A percentile compares a stretch with the other conserved stretches of the same genome.
phyloP scores from a whole-genome alignment of 2,113 vertebrate genomes.

The Perca flavescens region DNA sequence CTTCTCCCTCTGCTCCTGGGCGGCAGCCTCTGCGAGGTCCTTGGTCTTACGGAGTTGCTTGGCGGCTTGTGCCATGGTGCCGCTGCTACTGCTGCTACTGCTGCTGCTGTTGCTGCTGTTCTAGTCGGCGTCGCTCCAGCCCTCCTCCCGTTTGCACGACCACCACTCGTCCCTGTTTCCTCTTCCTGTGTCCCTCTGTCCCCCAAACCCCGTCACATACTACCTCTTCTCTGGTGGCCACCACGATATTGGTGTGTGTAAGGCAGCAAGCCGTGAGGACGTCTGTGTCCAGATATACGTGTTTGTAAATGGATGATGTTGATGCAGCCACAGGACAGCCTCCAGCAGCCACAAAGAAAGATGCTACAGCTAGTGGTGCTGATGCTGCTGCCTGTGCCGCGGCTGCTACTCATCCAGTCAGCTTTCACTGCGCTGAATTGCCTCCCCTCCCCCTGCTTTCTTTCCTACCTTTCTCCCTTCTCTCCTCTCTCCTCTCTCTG shows the following conservation, averaged over 20 bases:
- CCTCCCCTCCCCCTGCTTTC: constrained; percentile 72
- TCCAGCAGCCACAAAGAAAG: constrained; percentile 71
- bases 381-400: constrained; percentile 76
- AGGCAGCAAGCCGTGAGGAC: constrained; percentile 48
- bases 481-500: constrained; percentile 64
- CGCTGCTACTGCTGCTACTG: constrained; percentile 77
- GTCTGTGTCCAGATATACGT: constrained; percentile 43
- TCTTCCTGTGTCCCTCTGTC: constrained; percentile 63
- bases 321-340: constrained; percentile 71
- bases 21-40: constrained; percentile 95
- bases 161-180: constrained; percentile 68
- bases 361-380: constrained; percentile 80
- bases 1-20: constrained; percentile 95
- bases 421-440: constrained; percentile 73
- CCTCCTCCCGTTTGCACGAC: constrained; percentile 52
- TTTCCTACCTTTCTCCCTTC: constrained; percentile 57
- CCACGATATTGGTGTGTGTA: constrained; percentile 70
- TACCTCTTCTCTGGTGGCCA: constrained; percentile 63
- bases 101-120: constrained; percentile 69
- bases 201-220: constrained; percentile 58
- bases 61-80: constrained; percentile 97
- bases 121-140: constrained; percentile 65
- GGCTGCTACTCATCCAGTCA: constrained; percentile 80
- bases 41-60: constrained; percentile 99
- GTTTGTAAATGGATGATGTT: constrained; percentile 44